A percentile compares a stretch with the other conserved stretches of the same genome.
Conservation (phyloP, 2,888 invertebrate genomes). For the Sarcophaga rosellei region DNA sequence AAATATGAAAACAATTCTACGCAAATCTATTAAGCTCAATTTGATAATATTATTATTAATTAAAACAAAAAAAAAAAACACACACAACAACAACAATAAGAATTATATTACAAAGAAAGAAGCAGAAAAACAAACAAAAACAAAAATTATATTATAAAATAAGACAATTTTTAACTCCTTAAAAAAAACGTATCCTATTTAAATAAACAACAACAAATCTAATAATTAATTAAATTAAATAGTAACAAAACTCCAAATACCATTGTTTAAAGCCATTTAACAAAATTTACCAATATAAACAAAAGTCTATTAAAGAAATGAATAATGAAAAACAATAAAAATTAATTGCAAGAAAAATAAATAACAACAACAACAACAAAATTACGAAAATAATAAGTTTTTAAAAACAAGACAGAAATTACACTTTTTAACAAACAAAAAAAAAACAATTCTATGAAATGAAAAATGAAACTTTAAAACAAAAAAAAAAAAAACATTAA, state of each 20-base stretch:
- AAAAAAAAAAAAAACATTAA: conserved; percentile 53
- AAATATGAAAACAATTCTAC: conserved; percentile 39
- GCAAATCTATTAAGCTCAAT: conserved; percentile 69
- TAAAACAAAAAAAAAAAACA: neutral
- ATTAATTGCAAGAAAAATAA: conserved; percentile 31
- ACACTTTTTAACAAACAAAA: conserved; percentile 58
- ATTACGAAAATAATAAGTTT: conserved; percentile 59
- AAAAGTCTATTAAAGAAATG: conserved; percentile 48
- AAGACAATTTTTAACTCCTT: conserved; percentile 66
- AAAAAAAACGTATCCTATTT: conserved; percentile 67
- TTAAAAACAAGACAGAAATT: conserved; percentile 49
- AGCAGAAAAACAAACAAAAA: neutral
- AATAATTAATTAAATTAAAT: conserved; percentile 19
- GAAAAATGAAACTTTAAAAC: neutral
- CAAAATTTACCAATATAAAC: conserved; percentile 64
- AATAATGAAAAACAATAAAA: conserved; percentile 18
- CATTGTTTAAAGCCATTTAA: conserved; percentile 68
- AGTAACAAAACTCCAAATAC: conserved; percentile 45
- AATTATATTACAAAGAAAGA: conserved; percentile 29
- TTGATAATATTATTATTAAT: conserved; percentile 66
- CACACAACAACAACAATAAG: conserved; percentile 45
- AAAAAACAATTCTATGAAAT: conserved; percentile 59
- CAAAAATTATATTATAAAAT: conserved; percentile 42
- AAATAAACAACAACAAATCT: conserved; percentile 36
- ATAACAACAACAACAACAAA: conserved; percentile 52